A percentile compares a stretch with the other conserved stretches of the same genome.
Evolutionary conservation across 2,113 vertebrate species (phyloP).

Genomic region (Hippolais icterina): DNA sequence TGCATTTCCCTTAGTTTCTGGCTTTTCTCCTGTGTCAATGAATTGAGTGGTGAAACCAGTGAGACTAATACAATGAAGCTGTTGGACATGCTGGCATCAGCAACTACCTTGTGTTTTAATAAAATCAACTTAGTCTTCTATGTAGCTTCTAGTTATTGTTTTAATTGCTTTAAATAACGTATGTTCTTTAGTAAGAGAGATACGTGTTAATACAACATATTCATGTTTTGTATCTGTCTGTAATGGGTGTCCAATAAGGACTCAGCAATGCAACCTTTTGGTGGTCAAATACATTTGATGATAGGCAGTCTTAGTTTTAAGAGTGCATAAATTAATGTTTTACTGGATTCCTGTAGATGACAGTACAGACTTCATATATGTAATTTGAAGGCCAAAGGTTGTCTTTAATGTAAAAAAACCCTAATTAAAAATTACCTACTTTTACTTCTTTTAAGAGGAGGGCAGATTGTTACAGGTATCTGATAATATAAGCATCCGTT

Average conservation of each 20-base stretch:
- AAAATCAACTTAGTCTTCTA: conserved; percentile 6
- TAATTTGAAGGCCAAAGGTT: neutral
- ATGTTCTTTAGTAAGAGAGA: neutral
- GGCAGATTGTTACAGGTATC: neutral
- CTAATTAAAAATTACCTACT: neutral
- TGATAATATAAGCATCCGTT: neutral
- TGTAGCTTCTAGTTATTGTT: conserved; percentile 5
- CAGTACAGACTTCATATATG: neutral
- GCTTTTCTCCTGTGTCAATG: conserved; percentile 70
- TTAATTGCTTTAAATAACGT: neutral
- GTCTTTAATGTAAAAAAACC: neutral
- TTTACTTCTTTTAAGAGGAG: neutral
- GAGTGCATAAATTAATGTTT: neutral
- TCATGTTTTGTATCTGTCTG: neutral
- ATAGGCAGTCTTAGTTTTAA: neutral
- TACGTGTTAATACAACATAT: neutral
- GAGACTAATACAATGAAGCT: conserved; percentile 31
- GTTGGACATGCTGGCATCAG: conserved; percentile 47
- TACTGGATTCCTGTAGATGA: neutral
- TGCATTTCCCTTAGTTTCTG: conserved; percentile 64
- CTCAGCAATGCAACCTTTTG: conserved; percentile 4
- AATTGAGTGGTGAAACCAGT: conserved; percentile 64
- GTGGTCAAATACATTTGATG: neutral
- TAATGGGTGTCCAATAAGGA: neutral
- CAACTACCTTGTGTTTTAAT: conserved; percentile 35